These are phyloP conservation scores for Sylvietta virens DNA, from an alignment of 2,113 vertebrate species.

Conservation along the genomic window DNA sequence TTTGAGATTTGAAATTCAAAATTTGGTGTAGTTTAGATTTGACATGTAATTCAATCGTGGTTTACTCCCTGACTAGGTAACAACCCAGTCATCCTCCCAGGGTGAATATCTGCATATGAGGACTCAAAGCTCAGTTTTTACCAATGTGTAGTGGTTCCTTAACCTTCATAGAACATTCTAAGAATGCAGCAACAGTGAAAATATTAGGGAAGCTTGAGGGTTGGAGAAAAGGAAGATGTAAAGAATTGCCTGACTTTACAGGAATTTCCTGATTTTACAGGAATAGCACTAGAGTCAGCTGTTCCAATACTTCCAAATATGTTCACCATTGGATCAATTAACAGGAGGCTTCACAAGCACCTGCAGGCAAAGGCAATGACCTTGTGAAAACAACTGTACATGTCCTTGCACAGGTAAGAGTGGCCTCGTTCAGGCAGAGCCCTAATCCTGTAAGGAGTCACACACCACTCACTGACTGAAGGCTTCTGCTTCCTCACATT, in stretches of 20 bases:
- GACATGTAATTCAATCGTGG: neutral
- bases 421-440: fast-evolving
- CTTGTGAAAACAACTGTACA: neutral
- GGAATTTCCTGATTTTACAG: neutral
- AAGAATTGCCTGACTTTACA: neutral
- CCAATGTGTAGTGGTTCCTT: neutral
- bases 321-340: neutral
- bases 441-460: neutral
- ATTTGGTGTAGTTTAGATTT: neutral
- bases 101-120: neutral
- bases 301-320: neutral
- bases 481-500: neutral
- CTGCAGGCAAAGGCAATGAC: neutral
- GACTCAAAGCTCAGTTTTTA: neutral
- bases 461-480: neutral
- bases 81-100: neutral
- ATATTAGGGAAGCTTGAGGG: neutral
- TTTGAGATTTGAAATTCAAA: neutral
- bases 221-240: neutral
- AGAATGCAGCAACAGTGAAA: neutral
- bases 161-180: neutral
- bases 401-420: neutral
- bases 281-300: neutral
- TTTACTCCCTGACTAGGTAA: neutral
- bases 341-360: neutral